These are phyloP conservation scores for Kryptopterus vitreolus DNA, from an alignment of 2,797 vertebrate species.

Conservation along the genomic window DNA sequence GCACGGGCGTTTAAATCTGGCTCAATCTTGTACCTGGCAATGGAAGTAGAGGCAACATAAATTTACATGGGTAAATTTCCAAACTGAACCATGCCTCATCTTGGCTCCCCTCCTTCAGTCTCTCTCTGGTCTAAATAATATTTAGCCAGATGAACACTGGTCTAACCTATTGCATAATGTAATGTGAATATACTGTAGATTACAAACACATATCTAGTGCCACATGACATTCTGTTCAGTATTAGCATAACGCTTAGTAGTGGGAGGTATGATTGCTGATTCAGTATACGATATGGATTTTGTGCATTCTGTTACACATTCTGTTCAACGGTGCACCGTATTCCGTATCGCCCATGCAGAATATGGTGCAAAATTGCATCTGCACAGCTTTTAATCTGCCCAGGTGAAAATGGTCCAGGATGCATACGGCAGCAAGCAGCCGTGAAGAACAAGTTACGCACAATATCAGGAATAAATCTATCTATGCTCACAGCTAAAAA, in stretches of 20 bases:
- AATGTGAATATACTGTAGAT: background rate
- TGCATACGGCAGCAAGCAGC: background rate
- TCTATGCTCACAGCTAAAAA: no score
- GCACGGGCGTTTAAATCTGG: background rate
- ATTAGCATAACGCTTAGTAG: background rate
- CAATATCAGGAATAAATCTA: background rate
- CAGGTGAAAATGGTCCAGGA: background rate
- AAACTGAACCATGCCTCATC: background rate
- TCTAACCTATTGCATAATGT: background rate
- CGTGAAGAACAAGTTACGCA: background rate
- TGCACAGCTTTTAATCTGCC: background rate
- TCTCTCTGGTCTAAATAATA: background rate
- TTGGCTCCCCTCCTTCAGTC: background rate
- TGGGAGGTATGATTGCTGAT: background rate
- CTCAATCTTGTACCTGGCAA: background rate
- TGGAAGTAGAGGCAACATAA: no score
- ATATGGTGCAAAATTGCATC: background rate
- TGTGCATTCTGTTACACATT: slow-evolving; percentile 1
- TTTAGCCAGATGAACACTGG: background rate
- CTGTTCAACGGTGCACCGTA: background rate
- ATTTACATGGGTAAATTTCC: background rate
- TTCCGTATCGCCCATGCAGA: background rate
- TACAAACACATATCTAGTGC: background rate
- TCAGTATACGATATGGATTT: background rate
- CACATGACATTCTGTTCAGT: background rate